Percentiles rank a stretch among this genome's conserved stretches.
Conservation (phyloP, 2,113 vertebrate species). For the Pygoscelis adeliae region DNA sequence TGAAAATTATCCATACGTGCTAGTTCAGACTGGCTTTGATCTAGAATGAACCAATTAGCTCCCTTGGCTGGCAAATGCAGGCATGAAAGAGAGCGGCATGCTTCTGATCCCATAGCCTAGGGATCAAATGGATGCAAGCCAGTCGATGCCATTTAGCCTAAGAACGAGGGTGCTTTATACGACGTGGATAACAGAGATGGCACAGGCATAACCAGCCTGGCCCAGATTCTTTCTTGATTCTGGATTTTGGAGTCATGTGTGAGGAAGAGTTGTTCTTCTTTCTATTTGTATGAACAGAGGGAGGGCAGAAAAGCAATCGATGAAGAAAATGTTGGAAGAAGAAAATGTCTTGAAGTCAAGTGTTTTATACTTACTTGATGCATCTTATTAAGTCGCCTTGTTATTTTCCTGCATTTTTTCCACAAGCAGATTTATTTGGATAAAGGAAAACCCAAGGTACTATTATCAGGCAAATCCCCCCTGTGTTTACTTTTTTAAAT, state of each 20-base stretch:
- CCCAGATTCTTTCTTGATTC: not conserved
- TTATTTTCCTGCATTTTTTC: not conserved
- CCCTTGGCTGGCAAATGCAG: not conserved
- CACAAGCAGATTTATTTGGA: not conserved
- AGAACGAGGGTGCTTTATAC: not conserved
- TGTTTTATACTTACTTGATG: not conserved
- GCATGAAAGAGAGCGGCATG: fast-evolving
- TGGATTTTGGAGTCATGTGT: not conserved
- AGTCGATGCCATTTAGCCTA: not conserved
- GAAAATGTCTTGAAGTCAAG: not conserved
- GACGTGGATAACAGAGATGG: not conserved
- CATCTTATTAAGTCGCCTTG: not conserved
- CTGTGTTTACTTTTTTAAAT: conserved; percentile 9
- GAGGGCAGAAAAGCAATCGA: not conserved
- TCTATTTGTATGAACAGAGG: not conserved
- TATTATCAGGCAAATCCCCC: not conserved
- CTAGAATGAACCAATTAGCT: not conserved
- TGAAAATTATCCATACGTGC: not conserved
- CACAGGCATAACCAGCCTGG: not conserved
- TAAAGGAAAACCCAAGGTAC: not conserved
- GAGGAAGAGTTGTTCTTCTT: not conserved
- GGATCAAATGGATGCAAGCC: not conserved
- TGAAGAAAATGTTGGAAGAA: not conserved
- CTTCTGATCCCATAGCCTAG: not conserved
- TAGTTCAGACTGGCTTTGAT: not conserved